These are phyloP conservation scores for Nyctereutes procyonoides DNA, from an alignment of 2,113 vertebrate species.

Conservation along the genomic window DNA sequence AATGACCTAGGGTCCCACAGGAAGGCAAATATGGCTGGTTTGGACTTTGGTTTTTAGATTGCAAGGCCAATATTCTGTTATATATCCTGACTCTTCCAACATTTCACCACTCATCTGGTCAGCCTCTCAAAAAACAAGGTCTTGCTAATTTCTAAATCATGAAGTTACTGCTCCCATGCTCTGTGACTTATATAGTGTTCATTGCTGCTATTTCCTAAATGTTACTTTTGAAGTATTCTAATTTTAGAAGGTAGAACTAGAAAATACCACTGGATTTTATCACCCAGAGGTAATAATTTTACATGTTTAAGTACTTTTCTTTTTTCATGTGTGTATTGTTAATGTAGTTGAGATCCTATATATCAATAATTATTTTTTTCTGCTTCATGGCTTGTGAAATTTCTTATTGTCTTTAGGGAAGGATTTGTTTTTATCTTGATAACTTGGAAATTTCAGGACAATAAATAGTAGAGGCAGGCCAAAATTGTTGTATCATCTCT, in stretches of 20 bases:
- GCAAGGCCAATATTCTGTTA: not conserved
- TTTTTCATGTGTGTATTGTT: not conserved
- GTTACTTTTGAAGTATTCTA: not conserved
- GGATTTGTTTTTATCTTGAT: not conserved
- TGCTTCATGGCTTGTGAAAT: not conserved
- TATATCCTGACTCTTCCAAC: not conserved
- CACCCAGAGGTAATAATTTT: not conserved
- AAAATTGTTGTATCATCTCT: not conserved
- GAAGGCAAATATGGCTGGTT: not conserved
- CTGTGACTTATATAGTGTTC: not conserved
- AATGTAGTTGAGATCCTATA: not conserved
- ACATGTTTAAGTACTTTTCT: not conserved
- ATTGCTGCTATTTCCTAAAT: not conserved
- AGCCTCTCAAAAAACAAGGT: not conserved
- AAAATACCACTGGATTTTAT: not conserved
- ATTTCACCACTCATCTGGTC: not conserved
- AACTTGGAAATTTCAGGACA: conserved; percentile 22
- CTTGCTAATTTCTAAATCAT: not conserved
- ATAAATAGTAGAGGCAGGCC: not conserved
- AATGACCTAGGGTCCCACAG: not conserved
- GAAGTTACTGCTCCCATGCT: not conserved
- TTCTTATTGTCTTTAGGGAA: conserved; percentile 3
- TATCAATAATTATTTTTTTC: not conserved
- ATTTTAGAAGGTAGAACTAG: not conserved
- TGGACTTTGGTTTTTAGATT: not conserved